Conservation (phyloP, 1,140 invertebrate species). For the Drosophila elegans region DNA sequence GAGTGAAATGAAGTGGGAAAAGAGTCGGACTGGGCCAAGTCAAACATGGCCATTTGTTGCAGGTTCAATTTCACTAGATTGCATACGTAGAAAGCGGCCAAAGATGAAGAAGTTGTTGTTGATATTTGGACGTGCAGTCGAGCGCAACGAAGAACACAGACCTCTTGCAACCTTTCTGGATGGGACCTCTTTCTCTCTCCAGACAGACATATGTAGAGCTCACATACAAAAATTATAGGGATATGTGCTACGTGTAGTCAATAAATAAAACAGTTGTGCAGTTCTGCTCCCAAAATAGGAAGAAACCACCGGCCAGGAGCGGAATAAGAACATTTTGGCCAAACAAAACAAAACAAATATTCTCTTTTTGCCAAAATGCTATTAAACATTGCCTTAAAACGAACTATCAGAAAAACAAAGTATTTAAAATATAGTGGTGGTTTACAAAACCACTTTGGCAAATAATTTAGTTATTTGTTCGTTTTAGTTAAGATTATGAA, state of each 20-base stretch:
- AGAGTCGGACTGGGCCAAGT: conserved; percentile 63
- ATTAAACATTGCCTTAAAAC: too few relatives aligned
- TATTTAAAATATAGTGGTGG: too few relatives aligned
- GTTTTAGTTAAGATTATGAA: too few relatives aligned
- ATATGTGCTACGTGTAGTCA: conserved; percentile 79
- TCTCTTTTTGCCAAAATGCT: too few relatives aligned
- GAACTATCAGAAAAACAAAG: too few relatives aligned
- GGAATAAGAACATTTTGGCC: background rate
- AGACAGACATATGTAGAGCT: conserved; percentile 61
- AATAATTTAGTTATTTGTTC: too few relatives aligned
- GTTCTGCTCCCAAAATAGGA: conserved; percentile 24
- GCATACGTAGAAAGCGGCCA: conserved; percentile 49
- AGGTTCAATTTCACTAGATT: conserved; percentile 81
- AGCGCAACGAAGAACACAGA: conserved; percentile 67
- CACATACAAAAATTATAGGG: conserved; percentile 78
- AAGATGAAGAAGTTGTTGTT: conserved; percentile 74
- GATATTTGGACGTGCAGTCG: conserved; percentile 79
- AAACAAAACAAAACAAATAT: too few relatives aligned
- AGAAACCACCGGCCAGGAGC: conserved; percentile 5
- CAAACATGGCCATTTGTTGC: conserved; percentile 78
- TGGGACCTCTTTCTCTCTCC: conserved; percentile 20
- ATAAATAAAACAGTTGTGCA: conserved; percentile 80
- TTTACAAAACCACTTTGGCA: too few relatives aligned
- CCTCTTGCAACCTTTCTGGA: conserved; percentile 18
- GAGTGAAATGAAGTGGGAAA: conserved; percentile 26